A percentile compares a stretch with the other conserved stretches of the same genome.
These are phyloP conservation scores for Drosophila virilis DNA, from an alignment of 1,140 invertebrate species.

Conservation along the genomic window DNA sequence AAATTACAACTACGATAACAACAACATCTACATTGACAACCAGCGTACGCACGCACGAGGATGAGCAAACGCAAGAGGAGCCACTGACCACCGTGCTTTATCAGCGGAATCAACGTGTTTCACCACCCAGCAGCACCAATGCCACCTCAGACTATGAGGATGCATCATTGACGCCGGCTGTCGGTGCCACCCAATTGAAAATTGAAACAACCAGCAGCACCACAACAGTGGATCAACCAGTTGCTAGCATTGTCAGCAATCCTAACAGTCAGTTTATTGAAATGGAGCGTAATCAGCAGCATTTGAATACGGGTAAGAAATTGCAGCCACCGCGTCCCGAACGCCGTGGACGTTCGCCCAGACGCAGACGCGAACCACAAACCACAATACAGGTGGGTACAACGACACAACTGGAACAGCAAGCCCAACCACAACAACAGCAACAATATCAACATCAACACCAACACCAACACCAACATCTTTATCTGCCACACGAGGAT, in stretches of 20 bases:
- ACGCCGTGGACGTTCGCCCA: constrained; percentile 72
- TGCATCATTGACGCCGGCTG: constrained; percentile 5
- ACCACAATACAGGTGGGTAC: constrained; percentile 4
- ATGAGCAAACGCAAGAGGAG: constrained; percentile 18
- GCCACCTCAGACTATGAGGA: constrained; percentile 33
- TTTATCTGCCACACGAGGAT: constrained; percentile 68
- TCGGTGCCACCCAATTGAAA: neutral
- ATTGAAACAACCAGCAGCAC: constrained; percentile 14
- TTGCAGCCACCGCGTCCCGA: constrained; percentile 62
- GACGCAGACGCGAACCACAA: constrained; percentile 55
- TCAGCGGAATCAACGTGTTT: constrained; percentile 21
- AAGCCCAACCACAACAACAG: constrained; percentile 38
- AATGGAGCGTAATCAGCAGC: constrained; percentile 54
- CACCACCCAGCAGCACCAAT: constrained; percentile 19
- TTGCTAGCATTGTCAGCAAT: constrained; percentile 48
- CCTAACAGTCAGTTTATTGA: constrained; percentile 60
- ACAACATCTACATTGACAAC: constrained; percentile 54
- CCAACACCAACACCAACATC: constrained; percentile 55
- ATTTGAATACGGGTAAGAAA: constrained; percentile 58
- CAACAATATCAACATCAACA: constrained; percentile 46
- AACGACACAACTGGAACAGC: constrained; percentile 8
- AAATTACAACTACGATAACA: constrained; percentile 27
- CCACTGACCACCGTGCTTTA: constrained; percentile 37
- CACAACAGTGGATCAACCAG: constrained; percentile 34
- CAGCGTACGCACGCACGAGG: constrained; percentile 54